Evolutionary conservation across 2,888 invertebrate genomes (phyloP).

Genomic region (Seira sanloemensis): DNA sequence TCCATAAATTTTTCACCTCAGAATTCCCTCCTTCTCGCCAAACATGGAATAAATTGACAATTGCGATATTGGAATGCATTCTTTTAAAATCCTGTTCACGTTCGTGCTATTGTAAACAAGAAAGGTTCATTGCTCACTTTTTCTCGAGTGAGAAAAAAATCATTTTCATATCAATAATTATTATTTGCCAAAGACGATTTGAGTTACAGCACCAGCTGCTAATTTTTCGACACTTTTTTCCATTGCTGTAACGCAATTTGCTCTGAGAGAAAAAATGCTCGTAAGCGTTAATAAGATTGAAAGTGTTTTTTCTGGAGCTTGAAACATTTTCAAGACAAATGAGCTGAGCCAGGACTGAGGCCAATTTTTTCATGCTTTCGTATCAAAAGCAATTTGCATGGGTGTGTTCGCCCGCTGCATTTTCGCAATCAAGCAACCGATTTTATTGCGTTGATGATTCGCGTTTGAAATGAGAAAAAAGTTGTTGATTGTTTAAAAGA

Average conservation of each 20-base stretch:
- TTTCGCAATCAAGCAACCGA: conserved; percentile 61
- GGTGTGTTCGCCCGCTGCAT: conserved; percentile 56
- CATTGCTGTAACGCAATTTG: not conserved
- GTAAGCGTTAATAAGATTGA: not conserved
- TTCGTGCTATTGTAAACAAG: not conserved
- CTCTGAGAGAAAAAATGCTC: not conserved
- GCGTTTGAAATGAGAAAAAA: not conserved
- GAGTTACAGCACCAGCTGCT: not conserved
- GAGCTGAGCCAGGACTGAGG: not conserved
- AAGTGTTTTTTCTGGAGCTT: not conserved
- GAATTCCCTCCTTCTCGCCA: conserved; percentile 4
- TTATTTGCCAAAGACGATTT: conserved; percentile 6
- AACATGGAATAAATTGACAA: conserved; percentile 19
- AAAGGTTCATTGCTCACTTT: not conserved
- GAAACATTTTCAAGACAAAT: conserved; percentile 7
- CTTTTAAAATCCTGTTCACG: conserved; percentile 13
- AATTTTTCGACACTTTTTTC: conserved; percentile 13
- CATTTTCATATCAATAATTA: conserved; percentile 17
- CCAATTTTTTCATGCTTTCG: not conserved
- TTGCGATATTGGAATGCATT: not conserved
- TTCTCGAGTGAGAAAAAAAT: conserved; percentile 17
- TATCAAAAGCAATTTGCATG: conserved; percentile 50
- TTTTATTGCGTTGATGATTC: conserved; percentile 40
- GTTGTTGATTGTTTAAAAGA: conserved; percentile 54
- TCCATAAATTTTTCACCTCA: conserved; percentile 42